Base-by-base conservation (phyloP, 1,140 invertebrate genomes). In the Rhagoletis zephyria region DNA sequence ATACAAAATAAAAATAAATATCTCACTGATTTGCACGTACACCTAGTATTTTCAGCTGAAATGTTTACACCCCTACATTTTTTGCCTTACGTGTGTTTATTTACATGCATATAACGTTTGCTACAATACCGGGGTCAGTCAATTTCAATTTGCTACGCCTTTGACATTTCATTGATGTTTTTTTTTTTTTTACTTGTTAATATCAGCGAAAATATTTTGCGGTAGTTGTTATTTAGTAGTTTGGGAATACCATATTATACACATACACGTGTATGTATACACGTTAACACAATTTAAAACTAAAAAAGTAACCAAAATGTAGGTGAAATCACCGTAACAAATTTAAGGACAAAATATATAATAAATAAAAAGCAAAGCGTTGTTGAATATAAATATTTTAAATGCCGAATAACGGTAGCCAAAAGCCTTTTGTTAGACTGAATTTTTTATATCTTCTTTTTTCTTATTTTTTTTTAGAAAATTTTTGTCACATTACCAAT, bases 101-200 rank as follows among this genome's bases (percentile, higher is more conserved):
- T 56, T 56, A 56, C 51, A 19, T 81, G 74, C 48, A 59, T 81
- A 56, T 56, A n/a, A 51, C 67, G 67, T 74, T 30, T 51, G 74
- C 42, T 6, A 56, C 74, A 81, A 81, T 56, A 12, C 16, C 74
- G 48, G 74, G 74, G 74, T 81, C 48, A 81, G 74, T 30, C 9
- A 85, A 85, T 63, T 85, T 63, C 10, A 85, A 12, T 85, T 85
- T 85, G 30, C n/a, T 85, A 4, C 14, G 12, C n/a, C 19, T 81
- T 45, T n/a, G 64, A 19, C 64, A 67, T 67, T 67, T 67, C 64
- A 67, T 19, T 40, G 64, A 9, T 67, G 4, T 67, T 67, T 67
- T 3, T n/a, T n/a, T 40, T 67, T 63, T 63, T 3, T 12, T 63
- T n/a, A 45, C 0, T 5, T 42, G 64, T 5, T 30, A 40, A 67